Evolutionary conservation across 2,113 vertebrate species (phyloP).

Genomic region (Machaerirhynchus nigripectus): DNA sequence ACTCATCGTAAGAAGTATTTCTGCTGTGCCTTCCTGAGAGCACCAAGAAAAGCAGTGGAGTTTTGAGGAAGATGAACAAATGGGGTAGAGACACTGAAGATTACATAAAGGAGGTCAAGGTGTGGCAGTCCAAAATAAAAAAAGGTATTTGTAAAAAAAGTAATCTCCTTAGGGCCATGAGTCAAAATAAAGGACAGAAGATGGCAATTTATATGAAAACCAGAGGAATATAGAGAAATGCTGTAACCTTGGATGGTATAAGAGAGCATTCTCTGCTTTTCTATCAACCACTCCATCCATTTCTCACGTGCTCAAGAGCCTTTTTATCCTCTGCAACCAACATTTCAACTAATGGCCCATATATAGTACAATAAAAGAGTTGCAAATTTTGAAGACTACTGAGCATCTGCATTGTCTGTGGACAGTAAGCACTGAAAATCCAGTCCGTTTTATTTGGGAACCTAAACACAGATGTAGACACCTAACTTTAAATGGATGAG

Average conservation of each 20-base stretch:
- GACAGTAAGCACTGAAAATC: neutral
- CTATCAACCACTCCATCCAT: neutral
- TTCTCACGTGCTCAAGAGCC: neutral
- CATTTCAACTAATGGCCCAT: neutral
- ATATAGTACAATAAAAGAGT: neutral
- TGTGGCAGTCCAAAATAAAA: neutral
- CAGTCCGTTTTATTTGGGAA: neutral
- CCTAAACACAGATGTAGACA: neutral
- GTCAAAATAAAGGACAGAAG: neutral
- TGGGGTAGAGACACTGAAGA: neutral
- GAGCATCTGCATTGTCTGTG: neutral
- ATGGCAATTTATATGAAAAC: neutral
- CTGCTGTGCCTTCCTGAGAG: neutral
- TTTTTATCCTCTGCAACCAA: neutral
- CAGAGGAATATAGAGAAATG: neutral
- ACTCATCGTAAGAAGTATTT: neutral
- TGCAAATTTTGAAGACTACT: neutral
- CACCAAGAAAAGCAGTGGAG: neutral
- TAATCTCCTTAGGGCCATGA: neutral
- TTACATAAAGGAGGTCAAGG: neutral
- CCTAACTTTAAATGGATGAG: neutral
- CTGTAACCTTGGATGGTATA: neutral
- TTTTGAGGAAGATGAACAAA: neutral
- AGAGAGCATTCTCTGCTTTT: neutral
- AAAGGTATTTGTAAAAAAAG: neutral